phyloP scores from a whole-genome alignment of 2,113 vertebrate species.

The Gopherus flavomarginatus region DNA sequence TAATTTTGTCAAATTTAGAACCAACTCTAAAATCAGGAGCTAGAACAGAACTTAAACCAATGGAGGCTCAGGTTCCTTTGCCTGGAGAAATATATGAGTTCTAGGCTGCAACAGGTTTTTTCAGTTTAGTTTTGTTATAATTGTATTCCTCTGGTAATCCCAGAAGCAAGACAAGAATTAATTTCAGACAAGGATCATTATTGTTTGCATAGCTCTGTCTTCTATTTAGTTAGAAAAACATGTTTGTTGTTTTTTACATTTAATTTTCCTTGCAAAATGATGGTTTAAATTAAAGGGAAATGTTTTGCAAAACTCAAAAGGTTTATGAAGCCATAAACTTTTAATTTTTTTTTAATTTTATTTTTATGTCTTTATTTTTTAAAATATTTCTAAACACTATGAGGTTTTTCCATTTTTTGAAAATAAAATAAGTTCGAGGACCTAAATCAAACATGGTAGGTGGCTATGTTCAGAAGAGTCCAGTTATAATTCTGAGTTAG shows the following conservation, averaged over 20 bases:
- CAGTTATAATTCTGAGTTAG: not conserved
- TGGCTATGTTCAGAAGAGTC: not conserved
- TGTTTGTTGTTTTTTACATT: slow-evolving; percentile 54
- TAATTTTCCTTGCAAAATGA: slow-evolving; percentile 57
- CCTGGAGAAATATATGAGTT: slow-evolving; percentile 59
- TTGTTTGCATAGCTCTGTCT: slow-evolving; percentile 60
- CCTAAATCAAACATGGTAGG: not conserved
- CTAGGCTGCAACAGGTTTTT: slow-evolving; percentile 54
- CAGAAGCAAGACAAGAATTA: slow-evolving; percentile 66
- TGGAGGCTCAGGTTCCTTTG: slow-evolving; percentile 48
- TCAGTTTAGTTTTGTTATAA: slow-evolving; percentile 62
- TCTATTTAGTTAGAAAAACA: slow-evolving; percentile 65
- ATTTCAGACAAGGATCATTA: slow-evolving; percentile 67
- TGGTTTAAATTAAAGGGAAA: slow-evolving; percentile 67
- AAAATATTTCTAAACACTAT: not conserved
- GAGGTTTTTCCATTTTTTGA: not conserved
- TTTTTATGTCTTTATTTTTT: not conserved
- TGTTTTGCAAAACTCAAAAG: slow-evolving; percentile 57
- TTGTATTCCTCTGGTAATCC: slow-evolving; percentile 64
- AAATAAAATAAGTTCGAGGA: not conserved
- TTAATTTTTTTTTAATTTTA: slow-evolving; percentile 13
- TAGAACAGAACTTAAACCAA: slow-evolving; percentile 36
- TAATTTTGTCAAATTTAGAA: slow-evolving; percentile 51
- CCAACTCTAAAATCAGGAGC: slow-evolving; percentile 26
- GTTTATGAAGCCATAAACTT: slow-evolving; percentile 58